Base-by-base conservation (phyloP, 2,113 vertebrate species). In the Cisticola juncidis region DNA sequence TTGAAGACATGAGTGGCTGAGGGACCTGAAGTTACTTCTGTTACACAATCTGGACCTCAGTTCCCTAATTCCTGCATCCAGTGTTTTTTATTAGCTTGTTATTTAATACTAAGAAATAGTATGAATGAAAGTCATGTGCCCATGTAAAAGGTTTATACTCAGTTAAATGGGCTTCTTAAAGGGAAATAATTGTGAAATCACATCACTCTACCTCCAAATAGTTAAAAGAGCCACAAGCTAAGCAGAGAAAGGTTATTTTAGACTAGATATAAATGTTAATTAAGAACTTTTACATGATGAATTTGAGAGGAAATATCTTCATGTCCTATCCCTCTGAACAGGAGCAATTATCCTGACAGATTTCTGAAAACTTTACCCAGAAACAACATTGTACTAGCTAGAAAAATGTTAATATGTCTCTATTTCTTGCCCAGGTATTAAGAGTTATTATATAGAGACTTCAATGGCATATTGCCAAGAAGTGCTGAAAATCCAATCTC, bases 401-500 rank as follows among this genome's bases (percentile, higher is more conserved):
- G 61, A 94, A 89, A 81, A 81, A 45, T 2, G 3, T 61, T 44
- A 71, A 61, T 81, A 68, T 48, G 8, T 44, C 9, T 77, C 35
- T 3, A 60, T 74, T 92, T 94, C 50, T 50, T 79, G 88, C 70
- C n/a, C 66, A 61, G 36, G 6, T 76, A 76, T 57, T 74, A 53
- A 28, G 13, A 38, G 6, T 87, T 92, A 56, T 79, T 86, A 72
- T 12, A 53, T 1, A 60, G 57, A 79, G 36, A 89, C 79, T 22
- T 74, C 58, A 84, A 65, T 79, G 64, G 48, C 65, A 53, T 79
- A 71, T 29, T 76, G 70, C 70, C 84, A 79, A 68, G 24, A 89
- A 81, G 33, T 64, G 60, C 23, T 69, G 26, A 92, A 91, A 68
- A 73, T 92, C 23, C 51, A 83, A 38, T 96, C 62, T 93, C 88